These are phyloP conservation scores for Balanococcus diminutus DNA, from an alignment of 2,888 invertebrate genomes.

Conservation along the genomic window DNA sequence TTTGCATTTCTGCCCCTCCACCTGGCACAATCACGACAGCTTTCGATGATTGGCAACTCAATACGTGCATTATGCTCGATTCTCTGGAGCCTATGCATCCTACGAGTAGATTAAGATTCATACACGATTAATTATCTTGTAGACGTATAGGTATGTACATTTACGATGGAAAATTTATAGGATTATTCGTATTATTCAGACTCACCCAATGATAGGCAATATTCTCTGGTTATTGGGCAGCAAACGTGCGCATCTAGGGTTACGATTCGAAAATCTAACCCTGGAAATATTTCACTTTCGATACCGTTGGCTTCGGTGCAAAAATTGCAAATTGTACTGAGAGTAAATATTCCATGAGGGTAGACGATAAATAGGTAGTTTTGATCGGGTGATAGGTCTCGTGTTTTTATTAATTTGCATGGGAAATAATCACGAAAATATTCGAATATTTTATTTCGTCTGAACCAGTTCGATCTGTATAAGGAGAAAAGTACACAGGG, in stretches of 20 bases:
- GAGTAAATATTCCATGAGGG: conserved; percentile 88
- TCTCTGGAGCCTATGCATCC: conserved; percentile 63
- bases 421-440: conserved; percentile 86
- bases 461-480: conserved; percentile 69
- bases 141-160: too few relatives aligned
- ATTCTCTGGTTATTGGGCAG: conserved; percentile 75
- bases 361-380: conserved; percentile 88
- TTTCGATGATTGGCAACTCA: conserved; percentile 67
- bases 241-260: conserved; percentile 77
- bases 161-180: background rate
- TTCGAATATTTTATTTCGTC: conserved; percentile 73
- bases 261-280: conserved; percentile 67
- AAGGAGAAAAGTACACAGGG: too few relatives aligned
- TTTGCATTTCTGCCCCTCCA: conserved; percentile 86
- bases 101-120: background rate
- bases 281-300: conserved; percentile 67
- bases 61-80: conserved; percentile 70
- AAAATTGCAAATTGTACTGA: conserved; percentile 81
- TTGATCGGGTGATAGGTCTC: conserved; percentile 76
- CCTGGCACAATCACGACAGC: conserved; percentile 81
- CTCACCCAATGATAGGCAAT: conserved; percentile 62
- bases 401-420: conserved; percentile 78
- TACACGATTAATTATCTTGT: background rate
- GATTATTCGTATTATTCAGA: background rate
- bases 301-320: conserved; percentile 70